These are phyloP conservation scores for Xiphorhynchus elegans DNA, from an alignment of 2,113 vertebrate genomes.

Conservation along the genomic window DNA sequence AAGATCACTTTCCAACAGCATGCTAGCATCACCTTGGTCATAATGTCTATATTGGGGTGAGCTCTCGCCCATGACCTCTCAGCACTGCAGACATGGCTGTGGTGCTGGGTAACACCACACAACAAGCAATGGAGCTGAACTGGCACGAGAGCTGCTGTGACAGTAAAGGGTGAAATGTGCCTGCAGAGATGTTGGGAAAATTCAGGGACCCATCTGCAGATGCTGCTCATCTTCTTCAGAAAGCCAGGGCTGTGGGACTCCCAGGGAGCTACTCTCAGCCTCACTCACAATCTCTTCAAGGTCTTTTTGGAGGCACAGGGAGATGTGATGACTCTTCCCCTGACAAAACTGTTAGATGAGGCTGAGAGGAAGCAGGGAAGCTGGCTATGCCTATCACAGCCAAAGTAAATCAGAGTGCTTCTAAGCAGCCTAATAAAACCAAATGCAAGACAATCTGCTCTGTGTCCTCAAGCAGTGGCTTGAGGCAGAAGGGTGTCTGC, in stretches of 20 bases:
- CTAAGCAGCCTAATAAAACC: not conserved
- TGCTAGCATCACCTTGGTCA: not conserved
- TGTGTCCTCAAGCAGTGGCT: not conserved
- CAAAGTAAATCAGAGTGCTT: not conserved
- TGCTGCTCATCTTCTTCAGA: not conserved
- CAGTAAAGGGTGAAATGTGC: not conserved
- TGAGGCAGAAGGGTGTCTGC: not conserved
- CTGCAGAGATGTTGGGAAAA: not conserved
- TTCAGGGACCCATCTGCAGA: not conserved
- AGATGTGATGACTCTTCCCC: not conserved
- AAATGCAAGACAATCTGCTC: not conserved
- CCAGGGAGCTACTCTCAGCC: fast-evolving
- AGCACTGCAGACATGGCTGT: not conserved
- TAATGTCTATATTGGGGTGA: fast-evolving
- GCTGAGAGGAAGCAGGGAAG: not conserved
- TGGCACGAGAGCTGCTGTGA: fast-evolving
- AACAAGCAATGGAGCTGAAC: not conserved
- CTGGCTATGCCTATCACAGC: not conserved
- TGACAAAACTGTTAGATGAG: not conserved
- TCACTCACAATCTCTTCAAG: fast-evolving
- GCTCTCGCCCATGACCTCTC: not conserved
- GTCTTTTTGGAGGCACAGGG: not conserved
- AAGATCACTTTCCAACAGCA: not conserved
- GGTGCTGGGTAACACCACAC: not conserved
- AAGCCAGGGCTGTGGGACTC: not conserved